Evolutionary conservation across 2,888 invertebrate species (phyloP), one percentile per base, ranked within the genome.

Genomic region (Crematogaster levior): DNA sequence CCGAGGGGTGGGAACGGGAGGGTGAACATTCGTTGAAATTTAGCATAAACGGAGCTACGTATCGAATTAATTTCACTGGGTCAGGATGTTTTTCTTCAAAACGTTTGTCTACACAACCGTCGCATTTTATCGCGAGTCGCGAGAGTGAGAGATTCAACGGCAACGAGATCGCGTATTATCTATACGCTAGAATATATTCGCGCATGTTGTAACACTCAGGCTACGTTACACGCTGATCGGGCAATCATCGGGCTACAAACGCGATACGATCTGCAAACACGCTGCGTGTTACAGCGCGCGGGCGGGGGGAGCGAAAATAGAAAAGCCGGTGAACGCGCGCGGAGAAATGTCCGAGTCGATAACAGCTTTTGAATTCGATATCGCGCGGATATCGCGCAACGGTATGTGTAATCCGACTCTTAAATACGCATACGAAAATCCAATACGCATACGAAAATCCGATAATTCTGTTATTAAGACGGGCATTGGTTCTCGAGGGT

Each of bases 191-290:
- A 30, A 68, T 12, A 68, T 68, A n/a, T n/a, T n/a, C n/a, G n/a
- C 70, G 21, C 34, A 24, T 37, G 53, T 21, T 40, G 53, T 21
- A 66, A 65, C 24, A 30, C 24, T 27, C 10, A 30, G 37, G 56
- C 40, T 46, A 21, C 15, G 21, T 75, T 61, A 48, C 24, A 61
- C 18, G 48, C 43, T 40, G 53, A 68, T 79, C 56, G 56, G 15
- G 43, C 43, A 56, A 43, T 68, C 53, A 34, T 68, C 70, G 77
- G 66, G n/a, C 68, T 34, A 75, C 53, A 43, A 66, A 56, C 18
- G 56, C 74, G 48, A 75, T 68, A 56, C 53, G 68, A 68, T 56
- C 21, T 18, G 68, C 70, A 77, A 70, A 79, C 37, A 68, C 21
- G 21, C 27, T 6, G 56, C 53, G 37, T 58, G 68, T 56, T 58